These are phyloP conservation scores for Scolopax mira DNA, from an alignment of 2,113 vertebrate genomes.

Conservation along the genomic window DNA sequence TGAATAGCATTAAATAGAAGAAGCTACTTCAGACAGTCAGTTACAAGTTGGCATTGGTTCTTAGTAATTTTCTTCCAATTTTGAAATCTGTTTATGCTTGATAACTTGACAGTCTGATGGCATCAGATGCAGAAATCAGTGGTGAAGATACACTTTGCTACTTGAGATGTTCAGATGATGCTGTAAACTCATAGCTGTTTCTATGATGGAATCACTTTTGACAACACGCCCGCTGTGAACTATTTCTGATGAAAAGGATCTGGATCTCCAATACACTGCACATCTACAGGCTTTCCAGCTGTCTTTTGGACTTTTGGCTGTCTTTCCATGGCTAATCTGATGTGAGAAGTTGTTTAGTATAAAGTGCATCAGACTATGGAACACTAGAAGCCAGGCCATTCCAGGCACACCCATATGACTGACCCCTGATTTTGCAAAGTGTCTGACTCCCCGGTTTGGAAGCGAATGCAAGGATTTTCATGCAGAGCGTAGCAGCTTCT, in stretches of 20 bases:
- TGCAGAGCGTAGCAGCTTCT: not conserved
- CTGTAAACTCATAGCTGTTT: not conserved
- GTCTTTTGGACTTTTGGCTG: not conserved
- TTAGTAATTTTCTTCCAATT: not conserved
- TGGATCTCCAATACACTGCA: not conserved
- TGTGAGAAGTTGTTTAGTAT: not conserved
- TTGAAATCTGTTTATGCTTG: not conserved
- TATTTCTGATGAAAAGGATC: not conserved
- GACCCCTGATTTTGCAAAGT: not conserved
- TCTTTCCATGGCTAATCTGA: not conserved
- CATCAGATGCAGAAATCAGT: not conserved
- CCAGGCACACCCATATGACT: not conserved
- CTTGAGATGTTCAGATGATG: not conserved
- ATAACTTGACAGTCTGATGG: not conserved
- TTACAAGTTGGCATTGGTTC: not conserved
- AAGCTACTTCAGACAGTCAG: not conserved
- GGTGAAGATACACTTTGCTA: not conserved
- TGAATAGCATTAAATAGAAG: not conserved
- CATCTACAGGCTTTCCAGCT: not conserved
- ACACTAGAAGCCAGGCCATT: not conserved
- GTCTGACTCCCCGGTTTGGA: not conserved
- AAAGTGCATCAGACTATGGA: not conserved
- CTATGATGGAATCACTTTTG: rapidly evolving
- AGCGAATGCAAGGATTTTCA: not conserved
- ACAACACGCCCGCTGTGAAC: not conserved